These are phyloP conservation scores for Axea sp. DNA, from an alignment of 2,888 invertebrate species.

Conservation along the genomic window DNA sequence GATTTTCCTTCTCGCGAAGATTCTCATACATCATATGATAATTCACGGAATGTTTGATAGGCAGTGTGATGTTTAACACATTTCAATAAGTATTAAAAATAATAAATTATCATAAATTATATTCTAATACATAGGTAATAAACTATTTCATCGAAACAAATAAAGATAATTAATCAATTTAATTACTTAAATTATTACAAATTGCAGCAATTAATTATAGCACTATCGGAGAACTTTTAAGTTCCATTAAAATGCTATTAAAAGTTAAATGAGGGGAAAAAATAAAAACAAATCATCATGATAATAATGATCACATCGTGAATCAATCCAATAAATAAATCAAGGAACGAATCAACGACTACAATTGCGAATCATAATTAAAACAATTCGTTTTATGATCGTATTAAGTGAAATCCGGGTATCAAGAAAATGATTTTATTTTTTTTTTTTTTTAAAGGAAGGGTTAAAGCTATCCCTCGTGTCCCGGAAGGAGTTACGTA, in stretches of 20 bases:
- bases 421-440: conserved; percentile 43
- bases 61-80: conserved; percentile 28
- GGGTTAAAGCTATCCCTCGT: conserved; percentile 56
- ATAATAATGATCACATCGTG: no score
- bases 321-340: no score
- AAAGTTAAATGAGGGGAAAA: no score
- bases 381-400: conserved; percentile 11
- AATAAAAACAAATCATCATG: no score
- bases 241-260: conserved; percentile 23
- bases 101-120: conserved; percentile 7
- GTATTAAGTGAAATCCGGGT: conserved; percentile 39
- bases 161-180: no score
- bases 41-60: conserved; percentile 44
- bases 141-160: no score
- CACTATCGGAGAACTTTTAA: conserved; percentile 1
- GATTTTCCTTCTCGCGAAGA: conserved; percentile 46
- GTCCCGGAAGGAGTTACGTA: conserved; percentile 61
- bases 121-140: no score
- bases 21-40: conserved; percentile 47
- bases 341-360: no score
- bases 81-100: conserved; percentile 36
- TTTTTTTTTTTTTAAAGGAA: conserved; percentile 42
- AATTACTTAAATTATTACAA: no score
- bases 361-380: conserved; percentile 8
- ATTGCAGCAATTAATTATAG: conserved; percentile 10